Percentiles rank a stretch among this genome's conserved stretches.
Evolutionary conservation across 2,888 invertebrate genomes (phyloP).

Genomic region (Cylloceria caligata): DNA sequence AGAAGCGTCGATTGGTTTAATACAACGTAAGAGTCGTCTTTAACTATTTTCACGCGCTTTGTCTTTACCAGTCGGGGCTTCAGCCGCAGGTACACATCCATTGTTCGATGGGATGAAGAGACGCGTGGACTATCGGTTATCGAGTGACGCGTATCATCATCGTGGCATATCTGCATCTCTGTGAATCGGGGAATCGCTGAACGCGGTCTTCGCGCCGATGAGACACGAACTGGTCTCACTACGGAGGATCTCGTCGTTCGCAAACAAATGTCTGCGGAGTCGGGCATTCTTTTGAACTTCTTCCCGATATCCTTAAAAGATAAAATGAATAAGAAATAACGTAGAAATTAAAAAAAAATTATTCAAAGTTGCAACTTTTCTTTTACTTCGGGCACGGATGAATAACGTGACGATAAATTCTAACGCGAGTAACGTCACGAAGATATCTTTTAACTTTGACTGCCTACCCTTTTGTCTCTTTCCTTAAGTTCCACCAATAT

Average conservation of each 20-base stretch:
- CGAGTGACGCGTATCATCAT: conserved; percentile 79
- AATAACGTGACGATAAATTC: too few species aligned
- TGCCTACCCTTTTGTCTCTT: conserved; percentile 47
- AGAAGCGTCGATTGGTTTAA: conserved; percentile 84
- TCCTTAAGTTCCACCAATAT: conserved; percentile 47
- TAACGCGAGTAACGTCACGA: conserved; percentile 46
- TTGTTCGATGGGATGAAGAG: conserved; percentile 58
- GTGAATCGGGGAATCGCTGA: conserved; percentile 63
- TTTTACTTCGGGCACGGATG: too few species aligned
- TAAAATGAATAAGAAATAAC: conserved; percentile 5
- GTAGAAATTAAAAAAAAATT: neutral
- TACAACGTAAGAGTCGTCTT: conserved; percentile 84
- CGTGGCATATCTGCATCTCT: conserved; percentile 37
- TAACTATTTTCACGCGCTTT: conserved; percentile 76
- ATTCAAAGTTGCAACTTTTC: neutral
- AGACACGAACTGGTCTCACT: conserved; percentile 27
- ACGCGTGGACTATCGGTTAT: conserved; percentile 61
- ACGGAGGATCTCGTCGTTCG: conserved; percentile 64
- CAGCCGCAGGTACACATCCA: conserved; percentile 86
- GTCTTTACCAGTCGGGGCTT: conserved; percentile 83
- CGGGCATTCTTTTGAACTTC: conserved; percentile 47
- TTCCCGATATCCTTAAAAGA: conserved; percentile 22
- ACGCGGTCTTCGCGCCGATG: conserved; percentile 57
- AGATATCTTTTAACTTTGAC: conserved; percentile 62
- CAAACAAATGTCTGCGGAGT: conserved; percentile 56